Conservation (phyloP, 1,140 invertebrate genomes). For the Apis dorsata region DNA sequence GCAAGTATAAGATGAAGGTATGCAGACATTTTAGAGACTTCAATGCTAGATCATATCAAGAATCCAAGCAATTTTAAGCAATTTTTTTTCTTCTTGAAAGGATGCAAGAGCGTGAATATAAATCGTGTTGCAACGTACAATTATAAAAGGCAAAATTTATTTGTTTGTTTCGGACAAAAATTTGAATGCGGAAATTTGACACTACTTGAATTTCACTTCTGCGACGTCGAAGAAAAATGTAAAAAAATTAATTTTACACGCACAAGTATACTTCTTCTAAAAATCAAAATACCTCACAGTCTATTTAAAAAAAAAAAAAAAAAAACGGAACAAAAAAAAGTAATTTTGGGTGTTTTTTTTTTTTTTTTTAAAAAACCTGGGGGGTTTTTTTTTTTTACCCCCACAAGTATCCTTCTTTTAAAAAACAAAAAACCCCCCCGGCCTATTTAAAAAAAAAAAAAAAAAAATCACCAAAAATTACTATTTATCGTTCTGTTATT, state of each 20-base stretch:
- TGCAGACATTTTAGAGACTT: background rate
- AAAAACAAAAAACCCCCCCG: background rate
- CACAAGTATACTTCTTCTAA: background rate
- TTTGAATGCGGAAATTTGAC: background rate
- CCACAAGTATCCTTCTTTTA: background rate
- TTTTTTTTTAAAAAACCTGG: no score
- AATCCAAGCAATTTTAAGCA: background rate
- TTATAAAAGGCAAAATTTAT: background rate
- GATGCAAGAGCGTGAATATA: background rate
- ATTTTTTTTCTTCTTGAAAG: background rate
- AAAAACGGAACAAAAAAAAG: no score
- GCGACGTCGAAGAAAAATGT: background rate
- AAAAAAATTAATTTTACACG: background rate
- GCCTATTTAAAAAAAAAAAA: background rate
- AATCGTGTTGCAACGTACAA: background rate
- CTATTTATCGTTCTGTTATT: no score
- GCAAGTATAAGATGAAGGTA: background rate
- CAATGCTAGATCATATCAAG: conserved; percentile 5
- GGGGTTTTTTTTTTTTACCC: no score
- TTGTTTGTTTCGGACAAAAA: background rate
- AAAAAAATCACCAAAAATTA: no score
- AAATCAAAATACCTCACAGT: background rate
- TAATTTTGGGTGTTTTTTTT: no score
- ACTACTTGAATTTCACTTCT: background rate
- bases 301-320: background rate